Evolutionary conservation across 92 coral and sea anemone species (phyloP), one percentile per base, ranked within the genome.

Genomic region (Actinernus sp.): DNA sequence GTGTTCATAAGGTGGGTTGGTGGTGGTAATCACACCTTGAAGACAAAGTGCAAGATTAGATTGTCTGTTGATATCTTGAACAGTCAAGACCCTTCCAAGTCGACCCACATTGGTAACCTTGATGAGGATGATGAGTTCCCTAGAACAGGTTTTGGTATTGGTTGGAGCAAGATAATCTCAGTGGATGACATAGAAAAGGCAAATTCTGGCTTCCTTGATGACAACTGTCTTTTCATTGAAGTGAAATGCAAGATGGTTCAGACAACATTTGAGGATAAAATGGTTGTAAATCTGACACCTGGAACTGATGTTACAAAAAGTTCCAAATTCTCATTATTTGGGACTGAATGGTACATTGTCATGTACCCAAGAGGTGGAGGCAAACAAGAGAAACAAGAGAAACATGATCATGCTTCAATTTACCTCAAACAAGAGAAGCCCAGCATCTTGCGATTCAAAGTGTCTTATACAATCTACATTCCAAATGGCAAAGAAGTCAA

Each of bases 291-390:
- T 39, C 54, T 91, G 26, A 78, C 93, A 31, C 65, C 96, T 26
- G 97, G 97, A 31, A 92, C 80, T 46, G 87, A 82, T 54, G 61
- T 71, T 29, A 83, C 90, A 16, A 31, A 64, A 38, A 95, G 90
- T 44, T 78, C 97, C 18, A 80, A 78, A 70, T 95, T 95, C 73
- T 95, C 99, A 7, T 54, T 95, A 26, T 91, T 43, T 31, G 97
- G 84, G 25, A 86, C 86, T 28, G 92, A 92, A 46, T 95, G 99
- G 99, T 83, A 90, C 17, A 62, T 95, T 28, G 62, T 95, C 11
- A 61, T 95, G 63, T 95, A 86, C 51, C 99, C 99, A 2, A 69
- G 62, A 38, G 99, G 99, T 24, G 92, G 85, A 44, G 90, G 91
- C 18, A 84, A 65, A n/a, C 72, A 67, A 23, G 79, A 70, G 13